Conservation (phyloP, 2,113 vertebrate species). For the Tinamus guttatus region DNA sequence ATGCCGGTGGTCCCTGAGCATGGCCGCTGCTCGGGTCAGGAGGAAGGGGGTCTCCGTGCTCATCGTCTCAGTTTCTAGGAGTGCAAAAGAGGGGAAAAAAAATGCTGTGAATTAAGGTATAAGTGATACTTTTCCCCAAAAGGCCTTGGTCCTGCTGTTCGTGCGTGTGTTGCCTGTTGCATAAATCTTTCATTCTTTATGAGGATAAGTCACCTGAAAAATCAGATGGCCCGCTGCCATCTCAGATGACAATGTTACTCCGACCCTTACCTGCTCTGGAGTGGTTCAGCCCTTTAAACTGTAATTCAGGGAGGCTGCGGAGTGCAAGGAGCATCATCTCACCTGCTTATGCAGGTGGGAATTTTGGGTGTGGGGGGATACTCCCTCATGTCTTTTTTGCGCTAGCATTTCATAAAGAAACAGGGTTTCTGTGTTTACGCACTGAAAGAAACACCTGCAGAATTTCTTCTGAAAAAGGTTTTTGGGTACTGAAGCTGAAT, state of each 20-base stretch:
- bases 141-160: neutral
- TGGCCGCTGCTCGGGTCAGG: fast-evolving
- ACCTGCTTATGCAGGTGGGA: neutral
- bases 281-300: neutral
- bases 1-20: neutral
- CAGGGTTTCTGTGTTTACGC: neutral
- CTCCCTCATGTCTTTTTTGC: neutral
- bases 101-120: neutral
- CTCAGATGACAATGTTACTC: neutral
- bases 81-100: neutral
- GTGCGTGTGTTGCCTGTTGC: neutral
- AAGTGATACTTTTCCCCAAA: neutral
- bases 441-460: neutral
- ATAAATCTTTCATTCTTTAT: neutral
- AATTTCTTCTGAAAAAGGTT: neutral
- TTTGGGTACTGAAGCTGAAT: neutral
- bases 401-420: neutral
- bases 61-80: fast-evolving
- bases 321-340: neutral
- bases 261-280: neutral
- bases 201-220: neutral
- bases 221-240: neutral
- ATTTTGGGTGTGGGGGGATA: neutral
- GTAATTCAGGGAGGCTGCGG: neutral
- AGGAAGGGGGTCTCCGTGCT: neutral